Evolutionary conservation across 2,113 vertebrate species (phyloP).

Genomic region (Okapia johnstoni): DNA sequence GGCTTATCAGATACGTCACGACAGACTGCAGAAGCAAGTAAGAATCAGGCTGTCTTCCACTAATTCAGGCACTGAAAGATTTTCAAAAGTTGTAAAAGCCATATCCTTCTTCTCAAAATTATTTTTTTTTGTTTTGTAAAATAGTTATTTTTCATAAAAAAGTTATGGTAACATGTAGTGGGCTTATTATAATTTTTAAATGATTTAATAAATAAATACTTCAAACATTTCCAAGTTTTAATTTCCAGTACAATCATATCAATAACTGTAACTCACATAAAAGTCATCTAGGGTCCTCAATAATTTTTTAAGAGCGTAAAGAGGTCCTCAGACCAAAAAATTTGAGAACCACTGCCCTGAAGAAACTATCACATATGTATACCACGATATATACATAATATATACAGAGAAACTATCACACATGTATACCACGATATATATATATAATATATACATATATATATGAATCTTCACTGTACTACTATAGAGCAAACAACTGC

Average conservation of each 20-base stretch:
- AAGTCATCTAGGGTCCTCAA: neutral
- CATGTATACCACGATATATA: neutral
- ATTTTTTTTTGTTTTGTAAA: neutral
- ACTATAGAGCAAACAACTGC: neutral
- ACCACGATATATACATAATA: neutral
- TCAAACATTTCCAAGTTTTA: neutral
- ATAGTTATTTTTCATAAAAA: neutral
- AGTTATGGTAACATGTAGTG: neutral
- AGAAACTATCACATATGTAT: neutral
- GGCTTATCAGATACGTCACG: neutral
- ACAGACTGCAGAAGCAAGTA: neutral
- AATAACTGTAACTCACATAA: neutral
- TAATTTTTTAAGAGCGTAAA: neutral
- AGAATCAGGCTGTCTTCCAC: neutral
- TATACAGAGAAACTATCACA: neutral
- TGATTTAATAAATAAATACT: neutral
- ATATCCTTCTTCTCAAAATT: neutral
- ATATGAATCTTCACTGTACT: neutral
- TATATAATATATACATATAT: neutral
- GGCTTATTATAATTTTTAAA: neutral
- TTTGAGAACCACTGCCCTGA: neutral
- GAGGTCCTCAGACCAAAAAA: neutral
- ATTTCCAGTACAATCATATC: neutral
- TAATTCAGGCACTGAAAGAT: neutral
- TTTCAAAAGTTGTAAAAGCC: neutral